These are phyloP conservation scores for Saturnia pavonia DNA, from an alignment of 2,888 invertebrate species.

Conservation along the genomic window DNA sequence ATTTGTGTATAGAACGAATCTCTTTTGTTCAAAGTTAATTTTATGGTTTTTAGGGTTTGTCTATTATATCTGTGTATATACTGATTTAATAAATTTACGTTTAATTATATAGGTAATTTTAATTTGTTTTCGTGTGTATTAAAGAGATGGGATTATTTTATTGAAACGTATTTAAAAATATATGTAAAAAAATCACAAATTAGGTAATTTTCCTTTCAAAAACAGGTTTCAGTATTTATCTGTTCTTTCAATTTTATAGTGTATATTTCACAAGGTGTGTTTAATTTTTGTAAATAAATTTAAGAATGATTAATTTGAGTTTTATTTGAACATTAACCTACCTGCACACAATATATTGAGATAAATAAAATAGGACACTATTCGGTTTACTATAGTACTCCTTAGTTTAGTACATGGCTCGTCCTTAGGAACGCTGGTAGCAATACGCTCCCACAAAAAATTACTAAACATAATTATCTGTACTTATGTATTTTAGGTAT, in stretches of 20 bases:
- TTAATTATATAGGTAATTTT: background rate
- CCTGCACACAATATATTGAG: too few species aligned
- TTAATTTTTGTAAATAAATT: constrained; percentile 38
- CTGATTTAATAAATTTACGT: background rate
- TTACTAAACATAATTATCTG: too few species aligned
- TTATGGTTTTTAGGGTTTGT: background rate
- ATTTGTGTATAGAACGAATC: constrained; percentile 12
- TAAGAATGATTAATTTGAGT: constrained; percentile 27
- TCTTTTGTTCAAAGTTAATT: background rate
- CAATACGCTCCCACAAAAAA: too few species aligned
- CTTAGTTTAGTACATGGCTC: too few species aligned
- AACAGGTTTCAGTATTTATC: background rate
- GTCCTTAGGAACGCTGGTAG: too few species aligned
- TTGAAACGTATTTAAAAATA: background rate
- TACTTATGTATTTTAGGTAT: too few species aligned
- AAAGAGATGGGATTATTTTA: background rate
- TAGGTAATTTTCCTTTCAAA: background rate
- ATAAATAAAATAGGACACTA: background rate
- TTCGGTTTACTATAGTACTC: background rate
- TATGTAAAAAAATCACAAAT: background rate
- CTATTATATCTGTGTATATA: background rate
- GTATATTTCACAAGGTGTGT: constrained; percentile 32
- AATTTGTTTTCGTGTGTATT: background rate
- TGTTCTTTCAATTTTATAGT: constrained; percentile 20
- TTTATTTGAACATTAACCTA: background rate